Conservation (phyloP, 2,888 invertebrate genomes). For the Apamea monoglypha region DNA sequence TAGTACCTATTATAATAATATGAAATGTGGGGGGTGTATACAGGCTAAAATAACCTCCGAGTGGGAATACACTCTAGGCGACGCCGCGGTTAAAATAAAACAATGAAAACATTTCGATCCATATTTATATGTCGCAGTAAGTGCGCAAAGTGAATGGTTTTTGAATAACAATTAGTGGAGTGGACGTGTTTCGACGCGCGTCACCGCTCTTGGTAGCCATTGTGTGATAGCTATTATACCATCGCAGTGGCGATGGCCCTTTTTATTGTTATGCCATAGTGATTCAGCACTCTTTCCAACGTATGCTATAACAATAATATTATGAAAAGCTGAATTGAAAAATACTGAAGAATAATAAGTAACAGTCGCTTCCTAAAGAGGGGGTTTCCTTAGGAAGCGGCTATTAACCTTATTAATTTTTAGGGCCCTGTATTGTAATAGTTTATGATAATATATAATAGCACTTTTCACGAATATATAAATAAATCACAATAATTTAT, state of each 20-base stretch:
- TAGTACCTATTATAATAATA: neutral
- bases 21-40: neutral
- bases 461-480: neutral
- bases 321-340: neutral
- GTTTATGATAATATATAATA: neutral
- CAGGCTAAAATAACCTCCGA: neutral
- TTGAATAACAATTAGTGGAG: constrained; percentile 39
- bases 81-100: neutral
- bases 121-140: constrained; percentile 6
- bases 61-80: neutral
- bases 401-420: neutral
- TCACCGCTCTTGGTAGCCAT: constrained; percentile 19
- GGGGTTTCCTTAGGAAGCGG: neutral
- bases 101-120: neutral
- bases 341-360: neutral
- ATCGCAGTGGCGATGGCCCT: constrained; percentile 3
- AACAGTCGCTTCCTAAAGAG: neutral
- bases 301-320: neutral
- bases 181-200: constrained; percentile 17
- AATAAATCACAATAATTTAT: neutral
- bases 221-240: constrained; percentile 18
- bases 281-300: neutral
- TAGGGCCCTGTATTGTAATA: neutral
- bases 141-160: constrained; percentile 23
- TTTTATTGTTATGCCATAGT: constrained; percentile 17